Base-by-base conservation (phyloP, 2,888 invertebrate genomes). In the Gonocerus acuteangulatus region DNA sequence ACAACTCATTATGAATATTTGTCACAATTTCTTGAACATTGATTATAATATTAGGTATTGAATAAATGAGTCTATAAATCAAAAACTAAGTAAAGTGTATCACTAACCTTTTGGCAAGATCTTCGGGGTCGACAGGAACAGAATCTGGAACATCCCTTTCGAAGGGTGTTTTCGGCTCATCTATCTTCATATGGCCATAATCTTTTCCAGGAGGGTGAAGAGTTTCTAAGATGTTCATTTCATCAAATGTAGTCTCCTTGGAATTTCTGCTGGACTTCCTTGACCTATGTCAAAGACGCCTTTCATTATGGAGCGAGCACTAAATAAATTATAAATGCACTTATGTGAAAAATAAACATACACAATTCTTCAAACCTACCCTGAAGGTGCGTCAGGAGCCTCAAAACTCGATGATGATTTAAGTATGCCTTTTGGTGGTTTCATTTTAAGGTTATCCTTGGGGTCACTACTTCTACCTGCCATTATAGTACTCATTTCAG, bases 121-220 rank as follows among this genome's bases (percentile, higher is more conserved):
- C 80, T 66, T 83, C 80, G 0, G 90, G 86, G 71, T 80, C 78
- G 44, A 80, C 79, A 23, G 80, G 78, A 65, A 85, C 85, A 48
- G 77, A 79, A 70, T 84, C 84, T n/a, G 73, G 69, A 47, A 74
- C 71, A 66, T 76, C 75, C 68, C 82, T 82, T 73, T 82, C 82
- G 71, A 82, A 90, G 0, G 99, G 99, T 22, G 99, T 99, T 76
- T 96, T 96, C 1, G 99, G 97, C 76, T 99, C 99, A 71, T 94
- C 91, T 67, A 89, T 86, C 77, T 97, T 99, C 95, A 97, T 97
- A 72, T 95, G 95, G 7, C 99, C 99, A 76, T 99, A 99, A 77
- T 97, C 97, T 78, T 99, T 99, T 74, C 94, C 94, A 19, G 89
- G 81, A 44, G 99, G 99, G 79, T 99, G 99, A 71, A 95, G 85